Evolutionary conservation across 2,888 invertebrate genomes (phyloP).

Genomic region (Norana najaformis): DNA sequence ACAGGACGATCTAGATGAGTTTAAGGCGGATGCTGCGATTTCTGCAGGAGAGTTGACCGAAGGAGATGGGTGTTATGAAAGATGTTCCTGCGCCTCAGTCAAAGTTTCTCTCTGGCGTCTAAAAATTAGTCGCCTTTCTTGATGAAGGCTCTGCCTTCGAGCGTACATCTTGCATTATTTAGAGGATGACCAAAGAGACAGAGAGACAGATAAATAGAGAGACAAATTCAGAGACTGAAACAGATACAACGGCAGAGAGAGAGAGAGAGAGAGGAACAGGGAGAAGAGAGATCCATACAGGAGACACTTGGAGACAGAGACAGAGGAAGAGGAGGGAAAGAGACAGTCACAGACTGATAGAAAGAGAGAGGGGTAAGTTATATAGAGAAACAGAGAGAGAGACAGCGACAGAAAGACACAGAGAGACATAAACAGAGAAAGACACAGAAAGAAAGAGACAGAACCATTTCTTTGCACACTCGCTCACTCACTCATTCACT

Average conservation of each 20-base stretch:
- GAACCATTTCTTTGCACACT: neutral
- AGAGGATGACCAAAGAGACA: too few relatives aligned
- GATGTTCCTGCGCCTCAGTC: too few relatives aligned
- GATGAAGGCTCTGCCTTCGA: too few relatives aligned
- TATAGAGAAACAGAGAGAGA: neutral
- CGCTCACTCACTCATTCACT: neutral
- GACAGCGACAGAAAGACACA: neutral
- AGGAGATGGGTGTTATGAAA: too few relatives aligned
- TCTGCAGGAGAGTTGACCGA: too few relatives aligned
- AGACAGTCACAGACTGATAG: neutral
- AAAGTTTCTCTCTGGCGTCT: too few relatives aligned
- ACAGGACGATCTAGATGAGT: too few relatives aligned
- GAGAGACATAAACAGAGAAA: conserved; percentile 30
- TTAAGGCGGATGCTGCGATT: too few relatives aligned
- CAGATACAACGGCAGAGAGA: neutral
- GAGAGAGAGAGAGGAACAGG: neutral
- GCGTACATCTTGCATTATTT: too few relatives aligned
- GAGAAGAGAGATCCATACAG: neutral
- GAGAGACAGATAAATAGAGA: too few relatives aligned
- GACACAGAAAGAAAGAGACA: conserved; percentile 34
- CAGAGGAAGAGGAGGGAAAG: neutral
- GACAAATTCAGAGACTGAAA: neutral
- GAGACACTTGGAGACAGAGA: neutral
- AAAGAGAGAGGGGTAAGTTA: neutral
- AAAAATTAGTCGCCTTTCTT: too few relatives aligned